Evolutionary conservation across 2,888 invertebrate species (phyloP).

Genomic region (Aelia acuminata): DNA sequence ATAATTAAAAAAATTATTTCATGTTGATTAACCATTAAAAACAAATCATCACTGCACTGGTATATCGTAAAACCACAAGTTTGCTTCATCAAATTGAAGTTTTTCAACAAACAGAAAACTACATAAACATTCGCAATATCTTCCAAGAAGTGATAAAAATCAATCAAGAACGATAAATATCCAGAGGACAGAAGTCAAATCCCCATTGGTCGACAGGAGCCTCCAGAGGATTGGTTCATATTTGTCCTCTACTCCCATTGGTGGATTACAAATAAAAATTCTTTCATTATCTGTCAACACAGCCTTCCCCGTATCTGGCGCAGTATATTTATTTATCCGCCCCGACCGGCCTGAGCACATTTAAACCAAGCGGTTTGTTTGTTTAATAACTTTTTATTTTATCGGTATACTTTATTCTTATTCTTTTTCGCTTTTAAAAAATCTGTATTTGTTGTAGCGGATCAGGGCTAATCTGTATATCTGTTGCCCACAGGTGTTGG

Average conservation of each 20-base stretch:
- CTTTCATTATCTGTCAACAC: conserved; percentile 34
- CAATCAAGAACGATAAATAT: not conserved
- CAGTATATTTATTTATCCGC: not conserved
- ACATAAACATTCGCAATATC: not conserved
- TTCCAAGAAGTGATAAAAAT: not conserved
- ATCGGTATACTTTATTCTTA: not conserved
- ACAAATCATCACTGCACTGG: too few relatives aligned
- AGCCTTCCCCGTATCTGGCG: not conserved
- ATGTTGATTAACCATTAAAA: too few relatives aligned
- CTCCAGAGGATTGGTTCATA: not conserved
- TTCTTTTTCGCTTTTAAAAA: not conserved
- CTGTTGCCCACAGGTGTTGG: conserved; percentile 22
- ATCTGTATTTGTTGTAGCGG: not conserved
- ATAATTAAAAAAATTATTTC: too few relatives aligned
- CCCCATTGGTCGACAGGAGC: not conserved
- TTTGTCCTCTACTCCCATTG: not conserved
- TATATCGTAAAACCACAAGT: too few relatives aligned
- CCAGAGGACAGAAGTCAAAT: not conserved
- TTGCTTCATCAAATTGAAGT: too few relatives aligned
- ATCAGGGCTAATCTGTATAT: conserved; percentile 27
- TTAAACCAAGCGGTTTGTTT: conserved; percentile 10
- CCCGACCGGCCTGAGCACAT: not conserved
- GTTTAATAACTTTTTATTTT: not conserved
- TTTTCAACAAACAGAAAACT: not conserved
- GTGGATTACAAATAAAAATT: conserved; percentile 9